Conservation (phyloP, 2,797 vertebrate genomes). For the Darevskia nairensis region DNA sequence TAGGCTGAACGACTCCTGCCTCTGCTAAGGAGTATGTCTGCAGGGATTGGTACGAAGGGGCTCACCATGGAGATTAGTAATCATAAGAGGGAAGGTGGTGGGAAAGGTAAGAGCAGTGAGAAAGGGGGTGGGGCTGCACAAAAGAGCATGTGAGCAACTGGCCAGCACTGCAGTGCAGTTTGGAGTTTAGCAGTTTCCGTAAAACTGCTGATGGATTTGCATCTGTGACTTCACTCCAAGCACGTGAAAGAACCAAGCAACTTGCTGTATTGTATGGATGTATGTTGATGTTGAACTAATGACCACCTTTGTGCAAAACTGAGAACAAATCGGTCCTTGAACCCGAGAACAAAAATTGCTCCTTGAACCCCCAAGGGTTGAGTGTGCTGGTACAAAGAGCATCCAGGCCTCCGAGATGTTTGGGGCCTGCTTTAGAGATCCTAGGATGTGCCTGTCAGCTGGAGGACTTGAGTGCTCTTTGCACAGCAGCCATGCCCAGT, state of each 20-base stretch:
- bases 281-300: neutral
- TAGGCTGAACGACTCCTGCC: too few relatives aligned
- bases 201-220: neutral
- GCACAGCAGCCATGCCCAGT: neutral
- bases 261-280: neutral
- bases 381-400: too few relatives aligned
- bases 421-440: too few relatives aligned
- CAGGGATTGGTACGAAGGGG: too few relatives aligned
- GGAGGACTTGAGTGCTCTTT: neutral
- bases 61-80: too few relatives aligned
- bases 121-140: neutral
- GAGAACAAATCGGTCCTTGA: neutral
- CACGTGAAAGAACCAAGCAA: neutral
- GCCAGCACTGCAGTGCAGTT: neutral
- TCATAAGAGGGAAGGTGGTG: neutral
- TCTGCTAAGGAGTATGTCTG: too few relatives aligned
- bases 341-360: neutral
- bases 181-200: neutral
- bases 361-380: neutral
- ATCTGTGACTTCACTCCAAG: neutral
- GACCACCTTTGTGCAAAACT: neutral
- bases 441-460: neutral
- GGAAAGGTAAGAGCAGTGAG: neutral
- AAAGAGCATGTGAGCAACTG: too few relatives aligned
- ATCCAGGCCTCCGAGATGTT: too few relatives aligned